phyloP scores from a whole-genome alignment of 2,888 invertebrate genomes.

The Calameuta pallipes region DNA sequence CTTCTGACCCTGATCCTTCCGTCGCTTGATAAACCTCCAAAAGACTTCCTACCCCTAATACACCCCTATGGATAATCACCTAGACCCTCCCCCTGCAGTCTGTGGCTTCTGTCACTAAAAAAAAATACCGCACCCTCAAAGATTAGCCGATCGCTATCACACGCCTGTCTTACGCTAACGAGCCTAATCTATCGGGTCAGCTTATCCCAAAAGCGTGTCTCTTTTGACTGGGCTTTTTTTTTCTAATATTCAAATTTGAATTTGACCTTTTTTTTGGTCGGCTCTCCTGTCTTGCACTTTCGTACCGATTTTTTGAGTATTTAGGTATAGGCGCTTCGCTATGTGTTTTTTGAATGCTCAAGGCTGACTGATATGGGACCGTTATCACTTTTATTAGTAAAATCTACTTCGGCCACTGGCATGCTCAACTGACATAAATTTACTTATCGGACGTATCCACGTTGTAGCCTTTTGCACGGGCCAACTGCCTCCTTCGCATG shows the following conservation, averaged over 20 bases:
- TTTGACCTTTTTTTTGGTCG: slow-evolving; percentile 14
- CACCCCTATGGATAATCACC: slow-evolving; percentile 32
- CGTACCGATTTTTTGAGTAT: no score
- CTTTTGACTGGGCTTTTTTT: slow-evolving; percentile 10
- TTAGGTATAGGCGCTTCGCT: no score
- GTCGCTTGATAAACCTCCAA: no score
- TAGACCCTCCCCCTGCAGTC: slow-evolving; percentile 19
- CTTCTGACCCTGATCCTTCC: no score
- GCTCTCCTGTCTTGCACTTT: slow-evolving; percentile 7
- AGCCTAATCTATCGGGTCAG: slow-evolving; percentile 35
- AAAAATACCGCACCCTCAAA: slow-evolving; percentile 40
- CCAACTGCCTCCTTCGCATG: no score
- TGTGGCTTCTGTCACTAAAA: slow-evolving; percentile 26
- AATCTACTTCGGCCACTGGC: no score
- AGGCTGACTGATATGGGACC: no score
- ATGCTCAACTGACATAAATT: no score
- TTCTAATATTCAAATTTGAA: slow-evolving; percentile 3
- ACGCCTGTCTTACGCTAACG: slow-evolving; percentile 59
- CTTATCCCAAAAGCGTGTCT: slow-evolving; percentile 29
- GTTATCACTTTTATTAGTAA: no score
- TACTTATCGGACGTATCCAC: no score
- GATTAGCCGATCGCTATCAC: slow-evolving; percentile 62
- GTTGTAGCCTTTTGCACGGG: no score
- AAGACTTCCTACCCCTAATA: no score
- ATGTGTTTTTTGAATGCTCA: accelerated